phyloP scores from a whole-genome alignment of 1,140 invertebrate species.

The Drosophila auraria region DNA sequence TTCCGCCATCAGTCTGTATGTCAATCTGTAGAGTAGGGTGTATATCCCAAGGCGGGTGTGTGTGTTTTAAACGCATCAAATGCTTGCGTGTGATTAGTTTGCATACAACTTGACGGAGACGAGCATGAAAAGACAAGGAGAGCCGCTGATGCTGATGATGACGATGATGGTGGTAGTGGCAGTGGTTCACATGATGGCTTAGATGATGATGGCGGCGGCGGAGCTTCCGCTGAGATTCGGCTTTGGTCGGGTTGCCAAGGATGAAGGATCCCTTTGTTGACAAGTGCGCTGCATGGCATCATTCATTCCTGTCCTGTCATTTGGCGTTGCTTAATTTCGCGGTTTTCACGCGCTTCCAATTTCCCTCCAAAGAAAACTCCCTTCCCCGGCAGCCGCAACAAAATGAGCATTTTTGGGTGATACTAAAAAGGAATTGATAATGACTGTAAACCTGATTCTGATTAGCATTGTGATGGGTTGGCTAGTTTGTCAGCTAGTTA shows the following conservation, averaged over 20 bases:
- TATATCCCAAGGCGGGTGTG: conserved; percentile 28
- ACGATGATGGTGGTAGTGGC: conserved; percentile 7
- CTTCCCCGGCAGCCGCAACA: conserved; percentile 4
- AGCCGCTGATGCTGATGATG: conserved; percentile 23
- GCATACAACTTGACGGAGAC: conserved; percentile 72
- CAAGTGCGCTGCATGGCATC: conserved; percentile 56
- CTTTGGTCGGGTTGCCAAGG: conserved; percentile 38
- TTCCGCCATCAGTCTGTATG: conserved; percentile 15
- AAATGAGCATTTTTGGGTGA: conserved; percentile 69
- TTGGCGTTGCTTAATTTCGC: conserved; percentile 71
- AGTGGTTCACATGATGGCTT: conserved; percentile 10
- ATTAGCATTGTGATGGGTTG: conserved; percentile 57
- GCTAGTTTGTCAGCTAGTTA: conserved; percentile 61
- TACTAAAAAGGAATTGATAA: conserved; percentile 80
- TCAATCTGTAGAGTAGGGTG: conserved; percentile 10
- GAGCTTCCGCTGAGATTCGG: conserved; percentile 29
- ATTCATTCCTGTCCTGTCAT: conserved; percentile 51
- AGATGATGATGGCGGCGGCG: conserved; percentile 11
- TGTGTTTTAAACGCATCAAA: conserved; percentile 81
- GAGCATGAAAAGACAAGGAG: conserved; percentile 36
- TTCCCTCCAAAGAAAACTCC: conserved; percentile 11
- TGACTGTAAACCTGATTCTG: conserved; percentile 49
- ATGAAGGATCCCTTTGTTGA: conserved; percentile 57
- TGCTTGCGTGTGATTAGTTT: conserved; percentile 82
- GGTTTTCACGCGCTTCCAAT: conserved; percentile 68